A percentile compares a stretch with the other conserved stretches of the same genome.
Conservation (phyloP, 2,888 invertebrate genomes). For the Lacanobia wlatinum region DNA sequence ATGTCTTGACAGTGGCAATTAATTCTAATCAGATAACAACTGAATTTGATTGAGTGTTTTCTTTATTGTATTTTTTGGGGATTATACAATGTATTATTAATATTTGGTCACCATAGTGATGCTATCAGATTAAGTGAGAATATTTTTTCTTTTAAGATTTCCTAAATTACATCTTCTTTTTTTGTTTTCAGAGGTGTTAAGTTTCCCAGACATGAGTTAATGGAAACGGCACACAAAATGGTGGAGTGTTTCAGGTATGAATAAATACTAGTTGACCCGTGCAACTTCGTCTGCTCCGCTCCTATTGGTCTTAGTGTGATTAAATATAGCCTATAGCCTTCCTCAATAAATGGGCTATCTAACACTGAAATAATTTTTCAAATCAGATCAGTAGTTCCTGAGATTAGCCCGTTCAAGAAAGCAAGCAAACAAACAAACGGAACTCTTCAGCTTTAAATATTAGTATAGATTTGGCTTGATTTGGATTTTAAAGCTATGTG, state of each 20-base stretch:
- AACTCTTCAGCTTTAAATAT: too few species aligned
- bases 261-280: too few species aligned
- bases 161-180: background rate
- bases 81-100: background rate
- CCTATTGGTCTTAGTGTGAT: too few species aligned
- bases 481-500: background rate
- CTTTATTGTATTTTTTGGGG: background rate
- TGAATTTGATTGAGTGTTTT: background rate
- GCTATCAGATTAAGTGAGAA: background rate
- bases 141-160: background rate
- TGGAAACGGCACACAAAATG: conserved; percentile 81
- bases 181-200: conserved; percentile 81
- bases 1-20: conserved; percentile 1
- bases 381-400: too few species aligned
- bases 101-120: background rate
- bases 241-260: conserved; percentile 82
- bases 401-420: too few species aligned
- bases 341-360: too few species aligned
- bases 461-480: background rate
- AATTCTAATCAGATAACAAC: background rate
- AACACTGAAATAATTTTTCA: too few species aligned
- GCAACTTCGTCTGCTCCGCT: too few species aligned
- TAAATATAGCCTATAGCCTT: too few species aligned
- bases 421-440: too few species aligned
- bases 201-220: conserved; percentile 82